Base-by-base conservation (phyloP, 2,113 vertebrate species). In the Tetrao urogallus region DNA sequence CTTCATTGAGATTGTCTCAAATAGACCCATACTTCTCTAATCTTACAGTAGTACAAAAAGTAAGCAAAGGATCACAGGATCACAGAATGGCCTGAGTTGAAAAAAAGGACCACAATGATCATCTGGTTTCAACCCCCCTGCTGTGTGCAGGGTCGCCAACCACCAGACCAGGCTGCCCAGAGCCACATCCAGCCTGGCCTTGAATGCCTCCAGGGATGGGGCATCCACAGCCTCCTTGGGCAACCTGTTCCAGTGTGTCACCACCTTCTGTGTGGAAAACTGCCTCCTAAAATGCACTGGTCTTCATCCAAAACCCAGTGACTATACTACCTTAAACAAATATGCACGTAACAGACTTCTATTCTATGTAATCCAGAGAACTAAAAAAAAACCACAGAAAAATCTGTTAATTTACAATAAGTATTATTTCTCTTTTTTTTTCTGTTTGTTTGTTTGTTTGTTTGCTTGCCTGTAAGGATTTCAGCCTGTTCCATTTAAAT, bases 381-480 rank as follows among this genome's bases (percentile, higher is more conserved):
- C 9, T 4, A 52, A 57, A 52, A 43, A 43, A 47, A 90, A 72
- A 52, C n/a, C 0, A 27, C 0, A 0, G 16, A 40, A 69, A 73
- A 69, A 38, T 18, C 7, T 57, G 45, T 32, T 13, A 52, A 67
- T 69, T 81, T 82, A 43, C 1, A 3, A 13, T 27, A 6, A 73
- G 16, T 6, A 82, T 52, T 69, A 58, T 32, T 61, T 89, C 17
- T 15, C 72, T 28, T 72, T 52, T 52, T 91, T 57, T 89, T 22
- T 32, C 50, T 24, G n/a, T 25, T 57, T 89, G 32, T 32, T 56
- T 24, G n/a, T 25, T 42, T 30, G 20, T 48, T 48, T 24, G 48
- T 50, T 50, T 50, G 22, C 86, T 71, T 66, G 32, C 28, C 73
- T 83, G 71, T 40, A n/a, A 65, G 71, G 73, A 54, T 8, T 56